Percentiles rank a stretch among this genome's conserved stretches.
Conservation (phyloP, 1,140 invertebrate species). For the Protaetia brevitarsis region DNA sequence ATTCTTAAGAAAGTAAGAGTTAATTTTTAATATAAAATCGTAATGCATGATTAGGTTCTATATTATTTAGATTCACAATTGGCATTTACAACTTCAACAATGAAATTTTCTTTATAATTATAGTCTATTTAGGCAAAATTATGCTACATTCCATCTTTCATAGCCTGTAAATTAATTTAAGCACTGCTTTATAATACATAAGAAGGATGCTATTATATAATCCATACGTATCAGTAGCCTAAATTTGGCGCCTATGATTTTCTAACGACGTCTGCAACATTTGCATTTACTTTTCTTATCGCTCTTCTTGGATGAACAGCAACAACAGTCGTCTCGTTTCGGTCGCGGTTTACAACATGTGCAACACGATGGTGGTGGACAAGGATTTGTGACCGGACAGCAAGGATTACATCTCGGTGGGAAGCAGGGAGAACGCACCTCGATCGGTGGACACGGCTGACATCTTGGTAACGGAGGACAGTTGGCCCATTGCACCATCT, state of each 20-base stretch:
- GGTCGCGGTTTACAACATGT: neutral
- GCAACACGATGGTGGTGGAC: conserved; percentile 18
- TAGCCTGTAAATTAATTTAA: too few relatives aligned
- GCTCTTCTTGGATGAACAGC: neutral
- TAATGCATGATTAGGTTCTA: too few relatives aligned
- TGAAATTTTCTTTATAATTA: too few relatives aligned
- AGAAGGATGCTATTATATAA: too few relatives aligned
- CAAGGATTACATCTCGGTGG: conserved; percentile 31
- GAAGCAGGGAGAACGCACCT: conserved; percentile 26
- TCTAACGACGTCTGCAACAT: neutral
- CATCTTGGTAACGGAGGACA: conserved; percentile 31
- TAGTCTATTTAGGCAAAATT: too few relatives aligned
- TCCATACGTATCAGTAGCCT: too few relatives aligned
- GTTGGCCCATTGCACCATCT: conserved; percentile 36
- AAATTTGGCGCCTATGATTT: neutral
- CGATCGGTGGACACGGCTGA: conserved; percentile 30
- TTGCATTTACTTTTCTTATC: neutral
- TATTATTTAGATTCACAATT: too few relatives aligned
- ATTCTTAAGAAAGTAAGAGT: too few relatives aligned
- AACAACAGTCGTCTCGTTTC: neutral
- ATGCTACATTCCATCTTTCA: too few relatives aligned
- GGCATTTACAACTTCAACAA: too few relatives aligned
- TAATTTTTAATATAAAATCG: too few relatives aligned
- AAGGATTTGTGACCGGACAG: conserved; percentile 26
- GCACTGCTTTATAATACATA: too few relatives aligned